Evolutionary conservation across 2,113 vertebrate genomes (phyloP).

Genomic region (Hypanus sabinus): DNA sequence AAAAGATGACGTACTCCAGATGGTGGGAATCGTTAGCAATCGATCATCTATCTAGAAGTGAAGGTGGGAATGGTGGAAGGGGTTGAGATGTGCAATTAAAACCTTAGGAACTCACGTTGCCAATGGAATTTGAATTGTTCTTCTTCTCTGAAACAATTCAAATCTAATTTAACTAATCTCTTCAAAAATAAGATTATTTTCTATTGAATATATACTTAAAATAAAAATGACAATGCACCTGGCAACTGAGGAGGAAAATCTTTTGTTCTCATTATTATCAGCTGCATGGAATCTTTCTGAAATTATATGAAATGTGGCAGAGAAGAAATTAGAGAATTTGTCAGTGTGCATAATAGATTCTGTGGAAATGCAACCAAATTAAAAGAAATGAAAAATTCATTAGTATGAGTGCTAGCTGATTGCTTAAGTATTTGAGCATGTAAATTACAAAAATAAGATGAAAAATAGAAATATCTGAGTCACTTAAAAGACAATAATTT

Average conservation of each 20-base stretch:
- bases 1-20: too few species aligned
- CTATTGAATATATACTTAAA: background rate
- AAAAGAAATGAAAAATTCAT: constrained; percentile 18
- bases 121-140: background rate
- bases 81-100: too few species aligned
- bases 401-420: constrained; percentile 9
- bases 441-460: constrained; percentile 32
- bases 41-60: background rate
- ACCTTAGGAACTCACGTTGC: background rate
- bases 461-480: constrained; percentile 29
- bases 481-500: constrained; percentile 32
- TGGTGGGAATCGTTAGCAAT: too few species aligned
- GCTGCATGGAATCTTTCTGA: background rate
- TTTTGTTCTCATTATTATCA: background rate
- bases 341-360: constrained; percentile 23
- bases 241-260: background rate
- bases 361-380: constrained; percentile 2
- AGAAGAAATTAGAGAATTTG: background rate
- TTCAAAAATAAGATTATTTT: background rate
- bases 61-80: too few species aligned
- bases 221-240: background rate
- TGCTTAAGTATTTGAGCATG: constrained; percentile 33
- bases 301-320: background rate
- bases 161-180: background rate
- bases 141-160: background rate